A percentile compares a stretch with the other conserved stretches of the same genome.
Conservation (phyloP, 2,888 invertebrate genomes). For the Temnothorax ravouxi region DNA sequence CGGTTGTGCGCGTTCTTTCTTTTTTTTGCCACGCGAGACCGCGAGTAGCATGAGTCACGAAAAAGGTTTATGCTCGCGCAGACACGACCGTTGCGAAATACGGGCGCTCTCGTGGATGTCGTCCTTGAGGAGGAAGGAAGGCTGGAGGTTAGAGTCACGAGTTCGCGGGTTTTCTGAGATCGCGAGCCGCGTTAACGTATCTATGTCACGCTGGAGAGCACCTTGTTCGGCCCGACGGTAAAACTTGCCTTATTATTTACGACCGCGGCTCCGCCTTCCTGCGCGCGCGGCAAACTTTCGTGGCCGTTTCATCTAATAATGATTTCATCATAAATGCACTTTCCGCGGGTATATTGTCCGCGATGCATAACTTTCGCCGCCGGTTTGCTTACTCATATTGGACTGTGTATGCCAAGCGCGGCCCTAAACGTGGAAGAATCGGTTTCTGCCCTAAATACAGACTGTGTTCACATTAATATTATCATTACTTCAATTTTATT, state of each 20-base stretch:
- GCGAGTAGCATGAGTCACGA: conserved; percentile 45
- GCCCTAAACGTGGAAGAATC: conserved; percentile 12
- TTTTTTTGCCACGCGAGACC: conserved; percentile 34
- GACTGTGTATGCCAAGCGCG: conserved; percentile 9
- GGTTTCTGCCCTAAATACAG: neutral
- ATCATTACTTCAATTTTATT: neutral
- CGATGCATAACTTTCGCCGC: conserved; percentile 43
- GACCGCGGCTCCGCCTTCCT: neutral
- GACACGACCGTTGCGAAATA: conserved; percentile 45
- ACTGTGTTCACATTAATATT: neutral
- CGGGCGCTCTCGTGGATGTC: conserved; percentile 28
- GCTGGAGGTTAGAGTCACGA: conserved; percentile 55
- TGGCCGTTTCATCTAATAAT: conserved; percentile 34
- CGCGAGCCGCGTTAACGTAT: conserved; percentile 46
- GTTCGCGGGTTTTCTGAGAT: conserved; percentile 45
- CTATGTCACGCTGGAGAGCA: conserved; percentile 47
- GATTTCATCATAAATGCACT: conserved; percentile 31
- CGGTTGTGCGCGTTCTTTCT: neutral
- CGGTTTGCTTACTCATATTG: neutral
- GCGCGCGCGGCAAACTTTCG: conserved; percentile 32
- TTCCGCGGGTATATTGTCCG: conserved; percentile 32
- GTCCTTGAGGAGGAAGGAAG: conserved; percentile 51
- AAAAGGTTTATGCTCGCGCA: conserved; percentile 41
- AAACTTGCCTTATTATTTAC: conserved; percentile 51
- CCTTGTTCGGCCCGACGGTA: conserved; percentile 31